Evolutionary conservation across 2,797 vertebrate species (phyloP).

Genomic region (Tokudaia tokunoshimensis): DNA sequence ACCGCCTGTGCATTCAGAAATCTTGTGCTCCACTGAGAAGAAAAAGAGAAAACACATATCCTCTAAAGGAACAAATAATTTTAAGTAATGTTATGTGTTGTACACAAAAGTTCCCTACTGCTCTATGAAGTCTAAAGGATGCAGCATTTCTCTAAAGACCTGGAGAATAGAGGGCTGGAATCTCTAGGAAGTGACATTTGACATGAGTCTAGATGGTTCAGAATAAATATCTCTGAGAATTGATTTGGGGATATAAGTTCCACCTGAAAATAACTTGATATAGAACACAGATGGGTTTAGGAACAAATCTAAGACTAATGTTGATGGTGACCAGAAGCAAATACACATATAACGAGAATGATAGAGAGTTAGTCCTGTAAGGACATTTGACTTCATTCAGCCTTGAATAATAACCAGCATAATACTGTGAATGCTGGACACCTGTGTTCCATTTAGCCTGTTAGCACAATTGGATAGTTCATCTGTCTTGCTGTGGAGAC

Average conservation of each 20-base stretch:
- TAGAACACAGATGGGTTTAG: no score
- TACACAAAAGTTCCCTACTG: not conserved
- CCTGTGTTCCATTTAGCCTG: not conserved
- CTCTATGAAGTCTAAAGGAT: not conserved
- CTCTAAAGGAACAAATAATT: not conserved
- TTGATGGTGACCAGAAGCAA: not conserved
- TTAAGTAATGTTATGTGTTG: not conserved
- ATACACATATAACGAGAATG: fast-evolving
- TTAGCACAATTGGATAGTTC: not conserved
- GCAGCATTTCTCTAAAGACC: not conserved
- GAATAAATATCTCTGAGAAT: fast-evolving
- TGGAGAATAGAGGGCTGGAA: not conserved
- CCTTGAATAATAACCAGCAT: fast-evolving
- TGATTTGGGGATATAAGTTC: not conserved
- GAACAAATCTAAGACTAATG: not conserved
- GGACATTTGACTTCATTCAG: not conserved
- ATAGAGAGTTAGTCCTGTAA: not conserved
- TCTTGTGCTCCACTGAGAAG: not conserved
- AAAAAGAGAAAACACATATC: not conserved
- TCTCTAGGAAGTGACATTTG: not conserved
- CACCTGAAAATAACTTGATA: not conserved
- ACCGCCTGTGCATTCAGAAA: not conserved
- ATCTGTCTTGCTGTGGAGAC: not conserved
- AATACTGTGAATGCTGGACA: fast-evolving
- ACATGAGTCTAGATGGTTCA: not conserved